Percentiles rank a stretch among this genome's conserved stretches.
Evolutionary conservation across 37 sponge, comb jelly and placozoan species (phyloP).

Genomic region (Diacarnus erythraeanus): DNA sequence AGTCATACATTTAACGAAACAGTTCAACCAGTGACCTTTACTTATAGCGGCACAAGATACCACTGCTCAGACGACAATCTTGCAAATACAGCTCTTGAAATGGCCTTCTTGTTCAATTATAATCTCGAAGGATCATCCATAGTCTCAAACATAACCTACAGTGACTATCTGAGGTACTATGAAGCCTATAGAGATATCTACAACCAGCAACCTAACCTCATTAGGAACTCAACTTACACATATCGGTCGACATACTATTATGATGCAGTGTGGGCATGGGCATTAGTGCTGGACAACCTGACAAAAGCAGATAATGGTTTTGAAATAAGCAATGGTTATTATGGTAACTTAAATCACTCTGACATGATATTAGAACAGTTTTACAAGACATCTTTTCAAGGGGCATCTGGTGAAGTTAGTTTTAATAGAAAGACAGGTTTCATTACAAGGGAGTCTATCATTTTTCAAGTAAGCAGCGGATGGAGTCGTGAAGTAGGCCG

Average conservation of each 20-base stretch:
- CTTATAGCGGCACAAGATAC: background rate
- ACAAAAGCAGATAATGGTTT: background rate
- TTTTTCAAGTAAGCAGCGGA: background rate
- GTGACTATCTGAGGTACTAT: background rate
- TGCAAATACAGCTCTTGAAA: background rate
- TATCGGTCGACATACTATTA: constrained; percentile 13
- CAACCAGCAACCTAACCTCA: background rate
- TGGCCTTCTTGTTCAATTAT: background rate
- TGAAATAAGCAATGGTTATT: background rate
- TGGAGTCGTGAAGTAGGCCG: background rate
- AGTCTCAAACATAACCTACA: background rate
- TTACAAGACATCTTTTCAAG: constrained; percentile 11
- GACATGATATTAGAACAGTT: constrained; percentile 7
- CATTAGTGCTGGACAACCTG: constrained; percentile 17
- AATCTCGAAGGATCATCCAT: background rate
- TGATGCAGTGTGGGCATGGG: constrained; percentile 39
- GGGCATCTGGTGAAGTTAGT: constrained; percentile 1
- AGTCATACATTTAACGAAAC: background rate
- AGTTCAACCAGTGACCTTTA: background rate
- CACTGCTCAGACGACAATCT: constrained; percentile 4
- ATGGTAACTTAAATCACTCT: background rate
- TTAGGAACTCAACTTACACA: background rate
- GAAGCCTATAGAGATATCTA: background rate
- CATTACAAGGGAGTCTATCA: background rate
- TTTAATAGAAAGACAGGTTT: background rate